Conservation (phyloP, 2,888 invertebrate genomes). For the Melanophora roralis region DNA sequence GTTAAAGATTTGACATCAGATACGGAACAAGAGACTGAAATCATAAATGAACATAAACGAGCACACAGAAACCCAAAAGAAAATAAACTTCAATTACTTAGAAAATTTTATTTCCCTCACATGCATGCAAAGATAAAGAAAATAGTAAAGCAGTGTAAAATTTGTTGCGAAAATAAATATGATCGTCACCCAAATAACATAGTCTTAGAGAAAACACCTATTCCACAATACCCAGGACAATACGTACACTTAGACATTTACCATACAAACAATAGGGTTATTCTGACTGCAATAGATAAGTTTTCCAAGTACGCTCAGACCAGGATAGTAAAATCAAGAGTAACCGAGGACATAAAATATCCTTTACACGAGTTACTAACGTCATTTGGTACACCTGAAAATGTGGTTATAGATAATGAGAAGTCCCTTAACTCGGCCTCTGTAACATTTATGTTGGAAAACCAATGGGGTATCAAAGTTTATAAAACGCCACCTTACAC, state of each 20-base stretch:
- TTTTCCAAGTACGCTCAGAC: background rate
- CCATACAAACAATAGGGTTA: too few species aligned
- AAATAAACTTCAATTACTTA: conserved; percentile 15
- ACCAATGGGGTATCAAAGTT: background rate
- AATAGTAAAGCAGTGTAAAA: conserved; percentile 5
- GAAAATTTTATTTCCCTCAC: background rate
- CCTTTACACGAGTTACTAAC: background rate
- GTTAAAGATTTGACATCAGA: conserved; percentile 5
- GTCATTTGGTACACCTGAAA: too few species aligned
- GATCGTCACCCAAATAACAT: conserved; percentile 19
- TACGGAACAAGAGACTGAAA: conserved; percentile 3
- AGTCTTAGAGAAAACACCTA: conserved; percentile 10
- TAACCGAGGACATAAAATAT: background rate
- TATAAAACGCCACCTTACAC: background rate
- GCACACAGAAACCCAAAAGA: conserved; percentile 5
- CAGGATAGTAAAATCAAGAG: background rate
- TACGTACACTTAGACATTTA: conserved; percentile 18
- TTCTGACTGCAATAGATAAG: too few species aligned
- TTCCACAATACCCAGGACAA: conserved; percentile 18
- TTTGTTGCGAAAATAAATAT: conserved; percentile 31
- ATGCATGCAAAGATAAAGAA: conserved; percentile 11
- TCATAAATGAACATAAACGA: conserved; percentile 5
- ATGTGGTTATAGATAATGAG: too few species aligned
- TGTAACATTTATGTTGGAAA: background rate
- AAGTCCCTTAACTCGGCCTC: background rate